A percentile compares a stretch with the other conserved stretches of the same genome.
Evolutionary conservation across 2,113 vertebrate genomes (phyloP).

Genomic region (Australoheros scitulus): DNA sequence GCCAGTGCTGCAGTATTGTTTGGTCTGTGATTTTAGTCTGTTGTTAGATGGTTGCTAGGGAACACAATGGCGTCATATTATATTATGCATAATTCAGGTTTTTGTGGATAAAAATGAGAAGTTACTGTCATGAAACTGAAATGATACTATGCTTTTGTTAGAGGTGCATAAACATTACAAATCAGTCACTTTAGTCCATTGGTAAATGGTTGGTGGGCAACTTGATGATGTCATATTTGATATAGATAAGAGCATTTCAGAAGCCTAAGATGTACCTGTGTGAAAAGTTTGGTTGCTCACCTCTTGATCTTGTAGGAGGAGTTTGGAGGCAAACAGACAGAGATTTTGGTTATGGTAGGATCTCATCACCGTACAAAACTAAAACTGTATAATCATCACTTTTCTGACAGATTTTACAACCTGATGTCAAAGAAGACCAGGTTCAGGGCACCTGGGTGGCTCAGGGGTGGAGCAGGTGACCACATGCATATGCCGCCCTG

Average conservation of each 20-base stretch:
- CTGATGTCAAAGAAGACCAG: not conserved
- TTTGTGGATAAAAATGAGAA: not conserved
- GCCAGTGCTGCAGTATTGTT: not conserved
- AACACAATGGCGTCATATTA: not conserved
- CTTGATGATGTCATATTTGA: not conserved
- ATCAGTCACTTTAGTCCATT: not conserved
- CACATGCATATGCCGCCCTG: too few species aligned
- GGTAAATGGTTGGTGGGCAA: not conserved
- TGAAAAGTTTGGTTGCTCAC: not conserved
- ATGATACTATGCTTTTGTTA: not conserved
- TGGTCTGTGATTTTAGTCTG: not conserved
- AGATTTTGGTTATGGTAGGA: not conserved
- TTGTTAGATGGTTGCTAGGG: not conserved
- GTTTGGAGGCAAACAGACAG: not conserved
- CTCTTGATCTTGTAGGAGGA: not conserved
- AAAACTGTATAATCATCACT: not conserved
- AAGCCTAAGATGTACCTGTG: not conserved
- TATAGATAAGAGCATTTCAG: not conserved
- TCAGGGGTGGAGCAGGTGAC: too few species aligned
- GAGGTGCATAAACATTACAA: not conserved
- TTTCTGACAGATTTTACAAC: conserved; percentile 2
- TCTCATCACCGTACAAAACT: not conserved
- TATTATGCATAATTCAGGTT: not conserved
- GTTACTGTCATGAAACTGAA: not conserved
- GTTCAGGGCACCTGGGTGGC: too few species aligned